phyloP scores from a whole-genome alignment of 1,140 invertebrate genomes.

The Epicauta chinensis region DNA sequence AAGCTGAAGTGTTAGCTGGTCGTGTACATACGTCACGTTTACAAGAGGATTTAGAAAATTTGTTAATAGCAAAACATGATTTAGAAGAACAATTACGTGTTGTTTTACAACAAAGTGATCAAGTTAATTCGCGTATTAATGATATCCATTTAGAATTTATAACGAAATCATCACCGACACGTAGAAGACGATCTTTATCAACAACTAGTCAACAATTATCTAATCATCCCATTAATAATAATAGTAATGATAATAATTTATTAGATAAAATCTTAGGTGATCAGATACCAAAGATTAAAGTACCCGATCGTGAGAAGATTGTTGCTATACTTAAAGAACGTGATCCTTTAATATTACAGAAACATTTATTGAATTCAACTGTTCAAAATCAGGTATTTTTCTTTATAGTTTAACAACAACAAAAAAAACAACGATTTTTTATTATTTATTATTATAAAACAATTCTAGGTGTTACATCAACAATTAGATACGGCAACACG shows the following conservation, averaged over 20 bases:
- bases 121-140: slow-evolving; percentile 45
- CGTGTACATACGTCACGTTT: slow-evolving; percentile 57
- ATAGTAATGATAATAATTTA: slow-evolving; percentile 20
- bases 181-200: too few relatives aligned
- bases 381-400: slow-evolving; percentile 80
- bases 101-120: slow-evolving; percentile 48
- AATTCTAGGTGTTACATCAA: slow-evolving; percentile 56
- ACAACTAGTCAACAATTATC: neutral
- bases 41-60: slow-evolving; percentile 52
- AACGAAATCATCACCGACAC: slow-evolving; percentile 26
- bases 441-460: too few relatives aligned
- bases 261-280: slow-evolving; percentile 45
- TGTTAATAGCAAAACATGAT: slow-evolving; percentile 53
- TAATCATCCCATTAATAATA: neutral
- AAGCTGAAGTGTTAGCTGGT: slow-evolving; percentile 61
- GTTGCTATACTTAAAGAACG: slow-evolving; percentile 74
- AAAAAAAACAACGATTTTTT: too few relatives aligned
- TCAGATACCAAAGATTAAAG: slow-evolving; percentile 49
- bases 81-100: slow-evolving; percentile 57
- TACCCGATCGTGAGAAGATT: slow-evolving; percentile 63
- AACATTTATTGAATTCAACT: slow-evolving; percentile 73
- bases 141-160: slow-evolving; percentile 44
- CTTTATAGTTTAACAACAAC: too few relatives aligned
- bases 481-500: slow-evolving; percentile 59
- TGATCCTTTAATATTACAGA: slow-evolving; percentile 72